These are phyloP conservation scores for Gadopsis marmoratus DNA, from an alignment of 2,797 vertebrate species.

Conservation along the genomic window DNA sequence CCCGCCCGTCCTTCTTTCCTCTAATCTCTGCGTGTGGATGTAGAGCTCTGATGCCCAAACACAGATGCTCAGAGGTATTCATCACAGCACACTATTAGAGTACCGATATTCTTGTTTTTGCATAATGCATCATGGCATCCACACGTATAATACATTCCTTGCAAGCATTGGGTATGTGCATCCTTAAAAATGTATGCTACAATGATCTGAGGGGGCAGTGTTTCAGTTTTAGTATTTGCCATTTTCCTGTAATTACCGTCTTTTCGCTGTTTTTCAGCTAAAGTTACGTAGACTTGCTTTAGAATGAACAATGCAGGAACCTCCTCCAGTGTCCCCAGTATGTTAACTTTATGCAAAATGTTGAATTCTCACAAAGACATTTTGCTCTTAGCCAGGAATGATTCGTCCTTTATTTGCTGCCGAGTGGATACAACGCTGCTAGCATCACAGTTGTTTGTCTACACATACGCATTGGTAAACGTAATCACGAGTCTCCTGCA, in stretches of 20 bases:
- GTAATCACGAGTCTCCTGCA: no score
- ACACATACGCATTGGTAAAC: not conserved
- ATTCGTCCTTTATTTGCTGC: not conserved
- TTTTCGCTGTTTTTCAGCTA: not conserved
- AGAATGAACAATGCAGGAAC: not conserved
- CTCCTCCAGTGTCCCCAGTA: no score
- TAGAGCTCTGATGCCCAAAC: constrained; percentile 4
- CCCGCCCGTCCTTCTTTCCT: constrained; percentile 36
- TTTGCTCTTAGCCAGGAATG: not conserved
- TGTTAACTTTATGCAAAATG: not conserved
- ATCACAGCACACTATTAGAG: not conserved
- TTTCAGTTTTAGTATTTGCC: not conserved
- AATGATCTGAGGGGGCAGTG: not conserved
- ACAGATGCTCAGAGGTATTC: constrained; percentile 3
- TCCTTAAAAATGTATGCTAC: no score
- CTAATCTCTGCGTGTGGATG: constrained; percentile 25
- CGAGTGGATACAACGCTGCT: not conserved
- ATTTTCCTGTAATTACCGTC: not conserved
- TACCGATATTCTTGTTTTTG: not conserved
- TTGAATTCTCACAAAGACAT: not conserved
- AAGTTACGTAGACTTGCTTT: not conserved
- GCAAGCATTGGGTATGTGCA: not conserved
- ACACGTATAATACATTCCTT: not conserved
- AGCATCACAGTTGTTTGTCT: not conserved
- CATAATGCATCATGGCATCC: not conserved